Conservation (phyloP, 2,797 vertebrate genomes). For the Darevskia nairensis region DNA sequence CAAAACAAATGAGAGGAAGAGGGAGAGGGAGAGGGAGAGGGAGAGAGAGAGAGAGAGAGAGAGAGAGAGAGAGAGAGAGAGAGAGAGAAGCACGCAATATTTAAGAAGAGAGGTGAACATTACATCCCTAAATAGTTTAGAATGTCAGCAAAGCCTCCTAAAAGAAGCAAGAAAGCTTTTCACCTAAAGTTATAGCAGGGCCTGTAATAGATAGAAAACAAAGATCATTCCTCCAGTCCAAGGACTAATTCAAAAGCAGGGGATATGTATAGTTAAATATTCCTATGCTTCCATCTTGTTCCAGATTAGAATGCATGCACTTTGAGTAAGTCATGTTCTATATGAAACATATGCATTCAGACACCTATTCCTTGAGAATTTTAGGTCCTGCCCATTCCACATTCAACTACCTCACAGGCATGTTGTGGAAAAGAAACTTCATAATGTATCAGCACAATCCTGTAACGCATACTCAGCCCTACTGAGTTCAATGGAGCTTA, state of each 20-base stretch:
- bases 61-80: neutral
- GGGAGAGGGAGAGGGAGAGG: neutral
- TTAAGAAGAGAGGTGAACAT: slow-evolving; percentile 37
- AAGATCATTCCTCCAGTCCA: fast-evolving
- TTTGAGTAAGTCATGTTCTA: neutral
- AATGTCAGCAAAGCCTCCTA: neutral
- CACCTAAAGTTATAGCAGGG: neutral
- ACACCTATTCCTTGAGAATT: neutral
- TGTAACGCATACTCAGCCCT: neutral
- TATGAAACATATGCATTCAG: neutral
- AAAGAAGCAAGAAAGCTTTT: neutral
- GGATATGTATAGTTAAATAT: neutral
- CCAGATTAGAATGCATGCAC: neutral
- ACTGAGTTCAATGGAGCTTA: neutral
- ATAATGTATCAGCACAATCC: neutral
- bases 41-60: neutral
- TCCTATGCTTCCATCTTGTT: neutral
- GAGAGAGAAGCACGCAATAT: slow-evolving; percentile 15
- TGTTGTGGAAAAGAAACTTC: neutral
- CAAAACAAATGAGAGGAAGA: slow-evolving; percentile 7
- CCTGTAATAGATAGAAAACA: neutral
- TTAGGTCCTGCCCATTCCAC: neutral
- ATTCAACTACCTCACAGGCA: neutral
- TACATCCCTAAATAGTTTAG: slow-evolving; percentile 17
- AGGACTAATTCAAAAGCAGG: neutral